A percentile compares a stretch with the other conserved stretches of the same genome.
Evolutionary conservation across 2,888 invertebrate species (phyloP).

Genomic region (Lithosia quadra): DNA sequence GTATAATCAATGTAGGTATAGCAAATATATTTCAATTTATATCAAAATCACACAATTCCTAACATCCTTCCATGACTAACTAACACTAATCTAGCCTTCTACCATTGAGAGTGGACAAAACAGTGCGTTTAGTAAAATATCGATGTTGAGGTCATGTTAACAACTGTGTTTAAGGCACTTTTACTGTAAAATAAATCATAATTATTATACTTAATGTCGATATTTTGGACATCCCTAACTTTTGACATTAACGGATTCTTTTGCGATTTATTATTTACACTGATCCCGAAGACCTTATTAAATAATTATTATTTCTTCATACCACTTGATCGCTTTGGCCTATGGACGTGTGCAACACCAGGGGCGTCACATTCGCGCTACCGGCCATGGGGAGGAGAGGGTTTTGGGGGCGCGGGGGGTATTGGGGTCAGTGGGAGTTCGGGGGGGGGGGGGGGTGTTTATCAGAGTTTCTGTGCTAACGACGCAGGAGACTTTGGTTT

Average conservation of each 20-base stretch:
- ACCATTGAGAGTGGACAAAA: constrained; percentile 38
- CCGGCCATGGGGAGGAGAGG: too few relatives aligned
- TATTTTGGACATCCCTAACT: not conserved
- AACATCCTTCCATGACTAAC: constrained; percentile 11
- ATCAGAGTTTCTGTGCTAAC: too few relatives aligned
- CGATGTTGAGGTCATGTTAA: constrained; percentile 9
- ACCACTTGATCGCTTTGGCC: too few relatives aligned
- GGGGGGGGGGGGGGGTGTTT: too few relatives aligned
- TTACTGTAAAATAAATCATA: constrained; percentile 17
- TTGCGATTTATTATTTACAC: too few relatives aligned
- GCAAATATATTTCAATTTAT: constrained; percentile 33
- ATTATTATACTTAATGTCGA: constrained; percentile 1
- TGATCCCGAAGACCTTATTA: too few relatives aligned
- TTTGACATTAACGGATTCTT: not conserved
- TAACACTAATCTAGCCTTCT: constrained; percentile 35
- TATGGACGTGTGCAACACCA: too few relatives aligned
- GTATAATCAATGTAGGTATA: not conserved
- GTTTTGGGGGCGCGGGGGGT: too few relatives aligned
- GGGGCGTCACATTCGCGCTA: too few relatives aligned
- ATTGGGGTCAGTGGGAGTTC: too few relatives aligned
- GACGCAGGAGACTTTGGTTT: too few relatives aligned
- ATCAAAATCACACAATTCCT: constrained; percentile 19
- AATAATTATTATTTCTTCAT: too few relatives aligned
- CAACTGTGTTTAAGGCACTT: constrained; percentile 45
- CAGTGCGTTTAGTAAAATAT: constrained; percentile 37